Evolutionary conservation across 2,888 invertebrate genomes (phyloP).

Genomic region (Branchipolynoe longqiensis): DNA sequence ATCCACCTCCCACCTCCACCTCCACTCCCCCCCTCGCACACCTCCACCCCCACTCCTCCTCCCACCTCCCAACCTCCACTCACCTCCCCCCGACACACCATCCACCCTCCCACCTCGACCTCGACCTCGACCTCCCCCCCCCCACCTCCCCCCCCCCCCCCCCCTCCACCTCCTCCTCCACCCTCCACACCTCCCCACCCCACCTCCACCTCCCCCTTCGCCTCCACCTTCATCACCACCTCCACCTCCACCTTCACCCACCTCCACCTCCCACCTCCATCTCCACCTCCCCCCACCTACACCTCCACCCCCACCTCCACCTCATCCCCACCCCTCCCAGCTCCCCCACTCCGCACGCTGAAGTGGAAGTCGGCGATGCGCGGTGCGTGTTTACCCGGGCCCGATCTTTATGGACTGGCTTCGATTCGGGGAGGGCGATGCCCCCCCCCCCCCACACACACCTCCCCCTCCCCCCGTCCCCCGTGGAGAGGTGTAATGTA

Average conservation of each 20-base stretch:
- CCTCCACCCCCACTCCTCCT: neutral
- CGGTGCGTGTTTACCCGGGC: no score
- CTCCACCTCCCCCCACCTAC: neutral
- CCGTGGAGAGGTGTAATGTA: no score
- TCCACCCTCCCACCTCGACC: neutral
- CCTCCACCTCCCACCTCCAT: neutral
- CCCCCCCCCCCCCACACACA: no score
- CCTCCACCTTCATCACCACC: neutral
- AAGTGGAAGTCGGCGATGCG: no score
- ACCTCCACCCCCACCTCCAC: no score
- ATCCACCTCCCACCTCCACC: neutral
- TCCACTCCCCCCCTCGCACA: neutral
- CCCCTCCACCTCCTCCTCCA: no score
- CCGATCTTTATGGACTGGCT: no score
- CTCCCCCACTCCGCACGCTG: no score
- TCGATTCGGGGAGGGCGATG: no score
- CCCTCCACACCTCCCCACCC: neutral
- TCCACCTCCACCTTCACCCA: neutral
- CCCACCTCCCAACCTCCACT: neutral
- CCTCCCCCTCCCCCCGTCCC: no score
- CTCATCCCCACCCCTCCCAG: neutral
- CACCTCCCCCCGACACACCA: neutral
- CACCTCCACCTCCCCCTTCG: neutral
- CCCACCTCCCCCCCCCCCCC: neutral
- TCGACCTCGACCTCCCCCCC: neutral